Evolutionary conservation across 2,113 vertebrate genomes (phyloP).

Genomic region (Ceyx margarethae): DNA sequence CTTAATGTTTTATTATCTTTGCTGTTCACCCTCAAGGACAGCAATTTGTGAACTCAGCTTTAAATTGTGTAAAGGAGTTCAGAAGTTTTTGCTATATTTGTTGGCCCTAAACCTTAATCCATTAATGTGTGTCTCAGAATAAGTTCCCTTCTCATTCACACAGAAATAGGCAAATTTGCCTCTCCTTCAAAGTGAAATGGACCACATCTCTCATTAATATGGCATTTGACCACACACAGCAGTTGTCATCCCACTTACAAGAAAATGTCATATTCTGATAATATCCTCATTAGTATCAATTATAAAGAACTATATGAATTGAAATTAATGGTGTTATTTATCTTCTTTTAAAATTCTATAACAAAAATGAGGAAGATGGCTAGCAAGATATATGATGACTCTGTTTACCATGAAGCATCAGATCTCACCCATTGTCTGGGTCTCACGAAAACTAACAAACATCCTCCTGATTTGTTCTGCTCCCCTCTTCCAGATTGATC

Average conservation of each 20-base stretch:
- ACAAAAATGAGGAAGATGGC: not conserved
- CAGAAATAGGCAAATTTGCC: not conserved
- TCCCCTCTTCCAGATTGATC: not conserved
- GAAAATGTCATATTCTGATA: not conserved
- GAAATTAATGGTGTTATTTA: not conserved
- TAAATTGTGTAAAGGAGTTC: not conserved
- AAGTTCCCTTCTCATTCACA: not conserved
- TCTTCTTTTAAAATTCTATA: not conserved
- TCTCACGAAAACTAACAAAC: not conserved
- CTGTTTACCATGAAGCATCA: not conserved
- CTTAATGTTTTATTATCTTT: not conserved
- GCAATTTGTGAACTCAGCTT: not conserved
- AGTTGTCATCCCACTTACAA: not conserved
- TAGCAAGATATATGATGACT: not conserved
- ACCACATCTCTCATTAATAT: not conserved
- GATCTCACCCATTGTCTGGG: not conserved
- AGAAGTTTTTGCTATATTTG: not conserved
- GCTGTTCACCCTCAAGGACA: not conserved
- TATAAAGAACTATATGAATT: not conserved
- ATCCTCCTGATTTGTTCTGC: not conserved
- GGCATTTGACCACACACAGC: not conserved
- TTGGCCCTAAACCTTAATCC: not conserved
- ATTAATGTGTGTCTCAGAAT: not conserved
- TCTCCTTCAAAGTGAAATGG: slow-evolving; percentile 6
- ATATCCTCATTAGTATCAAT: not conserved